Conservation (phyloP, 2,888 invertebrate species). For the Rhamphomyia laevipes region DNA sequence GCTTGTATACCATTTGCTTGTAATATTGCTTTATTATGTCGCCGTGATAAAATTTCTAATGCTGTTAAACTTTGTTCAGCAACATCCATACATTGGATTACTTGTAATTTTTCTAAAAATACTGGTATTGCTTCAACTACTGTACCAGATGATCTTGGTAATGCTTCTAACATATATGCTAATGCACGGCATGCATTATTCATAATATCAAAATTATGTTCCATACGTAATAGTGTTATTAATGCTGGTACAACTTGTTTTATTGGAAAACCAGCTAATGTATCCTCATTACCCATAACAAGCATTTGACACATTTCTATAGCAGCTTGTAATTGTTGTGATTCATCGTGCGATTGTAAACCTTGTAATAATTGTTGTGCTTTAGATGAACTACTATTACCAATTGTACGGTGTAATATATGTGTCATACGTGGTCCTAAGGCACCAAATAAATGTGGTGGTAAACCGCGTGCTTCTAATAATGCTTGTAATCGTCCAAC, state of each 20-base stretch:
- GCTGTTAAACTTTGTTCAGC: conserved; percentile 98
- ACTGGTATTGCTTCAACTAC: conserved; percentile 96
- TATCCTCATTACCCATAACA: conserved; percentile 99
- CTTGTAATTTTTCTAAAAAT: conserved; percentile 91
- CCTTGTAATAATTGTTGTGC: conserved; percentile 88
- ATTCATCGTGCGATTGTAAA: conserved; percentile 87
- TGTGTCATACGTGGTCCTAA: conserved; percentile 95
- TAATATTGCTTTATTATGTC: conserved; percentile 93
- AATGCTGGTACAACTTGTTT: conserved; percentile 95
- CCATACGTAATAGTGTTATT: conserved; percentile 83
- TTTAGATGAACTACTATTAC: conserved; percentile 74
- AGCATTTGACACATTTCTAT: conserved; percentile 98
- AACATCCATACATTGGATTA: conserved; percentile 99
- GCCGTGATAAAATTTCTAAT: conserved; percentile 88
- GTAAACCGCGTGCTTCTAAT: conserved; percentile 86
- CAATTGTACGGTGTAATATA: conserved; percentile 86
- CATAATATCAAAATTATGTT: conserved; percentile 99
- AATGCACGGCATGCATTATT: conserved; percentile 96
- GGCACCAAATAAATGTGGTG: conserved; percentile 94
- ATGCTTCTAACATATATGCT: conserved; percentile 98
- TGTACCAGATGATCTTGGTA: conserved; percentile 90
- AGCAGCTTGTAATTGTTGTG: conserved; percentile 90
- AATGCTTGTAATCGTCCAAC: conserved; percentile 91
- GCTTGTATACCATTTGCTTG: conserved; percentile 92
- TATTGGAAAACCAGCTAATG: conserved; percentile 94